Evolutionary conservation across 2,888 invertebrate species (phyloP).

Genomic region (Papilio demoleus): DNA sequence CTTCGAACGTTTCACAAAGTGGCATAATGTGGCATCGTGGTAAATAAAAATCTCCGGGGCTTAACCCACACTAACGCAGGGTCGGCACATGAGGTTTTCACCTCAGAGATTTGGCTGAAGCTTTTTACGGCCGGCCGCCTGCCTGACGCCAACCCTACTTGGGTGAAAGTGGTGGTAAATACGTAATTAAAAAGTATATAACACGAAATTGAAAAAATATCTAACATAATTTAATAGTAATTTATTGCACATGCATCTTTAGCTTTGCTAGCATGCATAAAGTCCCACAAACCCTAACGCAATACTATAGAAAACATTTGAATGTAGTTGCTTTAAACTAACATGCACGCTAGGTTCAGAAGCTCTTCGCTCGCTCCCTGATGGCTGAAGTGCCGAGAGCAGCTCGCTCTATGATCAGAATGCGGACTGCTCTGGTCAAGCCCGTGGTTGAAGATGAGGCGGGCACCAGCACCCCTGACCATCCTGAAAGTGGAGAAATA

Average conservation of each 20-base stretch:
- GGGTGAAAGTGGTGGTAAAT: too few relatives aligned
- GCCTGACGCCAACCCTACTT: too few relatives aligned
- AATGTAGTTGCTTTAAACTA: slow-evolving; percentile 16
- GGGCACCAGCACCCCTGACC: not conserved
- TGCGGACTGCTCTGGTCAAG: slow-evolving; percentile 48
- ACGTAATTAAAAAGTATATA: not conserved
- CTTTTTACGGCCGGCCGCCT: too few relatives aligned
- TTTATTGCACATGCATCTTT: not conserved
- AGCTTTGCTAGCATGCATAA: not conserved
- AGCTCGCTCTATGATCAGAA: slow-evolving; percentile 55
- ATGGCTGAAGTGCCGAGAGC: slow-evolving; percentile 47
- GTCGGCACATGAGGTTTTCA: too few relatives aligned
- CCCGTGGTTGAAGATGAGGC: slow-evolving; percentile 4
- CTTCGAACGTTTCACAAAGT: too few relatives aligned
- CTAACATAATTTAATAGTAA: not conserved
- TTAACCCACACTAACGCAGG: too few relatives aligned
- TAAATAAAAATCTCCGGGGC: too few relatives aligned
- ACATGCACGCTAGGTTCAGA: slow-evolving; percentile 22
- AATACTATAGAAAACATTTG: not conserved
- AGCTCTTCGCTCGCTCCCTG: not conserved
- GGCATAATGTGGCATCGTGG: too few relatives aligned
- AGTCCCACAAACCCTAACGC: not conserved
- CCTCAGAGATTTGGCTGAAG: too few relatives aligned
- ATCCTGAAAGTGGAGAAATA: too few relatives aligned
- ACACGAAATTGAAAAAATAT: not conserved